Conservation (phyloP, 2,113 vertebrate species). For the Microcebus jonahi region DNA sequence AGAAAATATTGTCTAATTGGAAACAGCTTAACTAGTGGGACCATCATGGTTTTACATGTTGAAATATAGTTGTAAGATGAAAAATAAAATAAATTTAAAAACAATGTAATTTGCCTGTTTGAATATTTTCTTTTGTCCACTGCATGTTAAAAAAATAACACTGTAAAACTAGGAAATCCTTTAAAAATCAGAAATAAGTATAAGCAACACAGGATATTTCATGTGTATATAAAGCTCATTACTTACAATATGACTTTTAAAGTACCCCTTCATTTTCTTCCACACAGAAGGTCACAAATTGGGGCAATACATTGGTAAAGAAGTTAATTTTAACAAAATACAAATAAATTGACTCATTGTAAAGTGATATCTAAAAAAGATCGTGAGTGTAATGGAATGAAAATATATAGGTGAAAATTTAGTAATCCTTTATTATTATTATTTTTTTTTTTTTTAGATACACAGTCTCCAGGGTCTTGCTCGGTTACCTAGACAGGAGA, state of each 20-base stretch:
- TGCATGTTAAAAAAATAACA: not conserved
- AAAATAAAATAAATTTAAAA: slow-evolving; percentile 42
- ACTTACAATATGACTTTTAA: not conserved
- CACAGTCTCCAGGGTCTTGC: too few relatives aligned
- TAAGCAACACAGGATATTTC: not conserved
- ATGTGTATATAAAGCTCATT: not conserved
- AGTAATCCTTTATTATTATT: not conserved
- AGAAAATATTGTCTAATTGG: slow-evolving; percentile 49
- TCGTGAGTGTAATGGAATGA: not conserved
- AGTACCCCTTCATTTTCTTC: slow-evolving; percentile 27
- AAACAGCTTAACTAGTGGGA: slow-evolving; percentile 17
- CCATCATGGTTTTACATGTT: not conserved
- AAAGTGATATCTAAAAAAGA: slow-evolving; percentile 13
- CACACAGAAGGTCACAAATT: not conserved
- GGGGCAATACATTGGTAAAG: slow-evolving; percentile 25
- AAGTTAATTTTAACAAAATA: slow-evolving; percentile 37
- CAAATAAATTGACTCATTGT: not conserved
- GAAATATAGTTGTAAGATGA: slow-evolving; percentile 1
- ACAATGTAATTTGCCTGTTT: not conserved
- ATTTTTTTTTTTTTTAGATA: too few relatives aligned
- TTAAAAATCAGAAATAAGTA: not conserved
- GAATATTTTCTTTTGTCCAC: slow-evolving; percentile 35
- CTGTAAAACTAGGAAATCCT: not conserved
- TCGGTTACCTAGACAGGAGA: too few relatives aligned
- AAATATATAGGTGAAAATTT: not conserved